These are phyloP conservation scores for Latrodectus hesperus DNA, from an alignment of 2,888 invertebrate genomes.

Conservation along the genomic window DNA sequence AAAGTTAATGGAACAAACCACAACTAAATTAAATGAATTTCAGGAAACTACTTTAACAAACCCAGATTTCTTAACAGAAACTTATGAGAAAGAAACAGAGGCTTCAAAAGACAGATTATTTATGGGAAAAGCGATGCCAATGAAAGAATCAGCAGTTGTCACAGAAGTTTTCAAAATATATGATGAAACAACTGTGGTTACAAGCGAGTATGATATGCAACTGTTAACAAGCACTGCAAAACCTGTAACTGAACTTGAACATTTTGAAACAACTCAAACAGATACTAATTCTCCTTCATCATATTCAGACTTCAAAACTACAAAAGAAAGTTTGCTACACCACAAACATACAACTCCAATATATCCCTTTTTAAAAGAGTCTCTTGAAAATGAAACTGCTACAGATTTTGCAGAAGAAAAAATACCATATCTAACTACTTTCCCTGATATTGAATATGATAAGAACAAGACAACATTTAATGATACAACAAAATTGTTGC, in stretches of 20 bases:
- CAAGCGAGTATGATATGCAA: too few relatives aligned
- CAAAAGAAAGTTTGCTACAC: too few relatives aligned
- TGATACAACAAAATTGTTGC: background rate
- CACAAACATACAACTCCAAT: too few relatives aligned
- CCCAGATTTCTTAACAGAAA: background rate
- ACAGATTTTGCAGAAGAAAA: too few relatives aligned
- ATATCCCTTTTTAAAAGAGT: too few relatives aligned
- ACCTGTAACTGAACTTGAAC: too few relatives aligned
- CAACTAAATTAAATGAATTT: too few relatives aligned
- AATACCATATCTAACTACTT: background rate
- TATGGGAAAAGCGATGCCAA: background rate
- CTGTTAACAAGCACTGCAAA: too few relatives aligned
- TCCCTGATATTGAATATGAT: background rate
- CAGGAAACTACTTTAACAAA: background rate
- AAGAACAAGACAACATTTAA: background rate
- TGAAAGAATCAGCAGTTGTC: background rate
- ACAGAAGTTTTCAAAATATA: background rate
- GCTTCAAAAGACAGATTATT: background rate
- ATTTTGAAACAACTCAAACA: background rate
- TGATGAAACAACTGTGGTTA: too few relatives aligned
- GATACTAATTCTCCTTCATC: background rate
- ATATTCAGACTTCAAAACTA: too few relatives aligned
- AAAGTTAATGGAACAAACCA: too few relatives aligned
- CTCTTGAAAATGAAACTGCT: too few relatives aligned
- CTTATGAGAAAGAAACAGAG: background rate